Evolutionary conservation across 1,140 invertebrate genomes (phyloP), one percentile per base, ranked within the genome.

Genomic region (Procambarus virginalis): DNA sequence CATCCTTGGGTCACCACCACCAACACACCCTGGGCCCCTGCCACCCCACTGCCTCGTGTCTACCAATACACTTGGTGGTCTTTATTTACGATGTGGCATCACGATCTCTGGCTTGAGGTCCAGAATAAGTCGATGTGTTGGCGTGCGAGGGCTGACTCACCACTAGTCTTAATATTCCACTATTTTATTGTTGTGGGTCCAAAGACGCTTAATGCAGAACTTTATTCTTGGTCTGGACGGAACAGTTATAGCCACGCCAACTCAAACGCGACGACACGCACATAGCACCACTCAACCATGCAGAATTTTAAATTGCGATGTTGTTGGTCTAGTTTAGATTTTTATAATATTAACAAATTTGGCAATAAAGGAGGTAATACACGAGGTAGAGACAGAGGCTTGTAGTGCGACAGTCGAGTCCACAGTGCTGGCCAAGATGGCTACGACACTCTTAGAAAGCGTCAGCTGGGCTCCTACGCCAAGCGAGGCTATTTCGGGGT

Each of bases 381-480:
- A 45, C 51, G 51, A 81, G 20, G 60, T 22, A 81, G 51, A 60
- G 79, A 60, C 6, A 14, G n/a, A 49, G 75, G 34, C 8, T 55
- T 34, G 34, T 34, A 34, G 34, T 34, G 34, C 34, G 34, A 34
- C 46, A 55, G 8, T 46, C 49, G 0, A 14, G 68, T 46, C 3
- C 79, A 34, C 80, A 20, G 80, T 60, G 17, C n/a, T 3, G 14
- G 58, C 55, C 46, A 10, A 55, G 49, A 14, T 51, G 45, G n/a
- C 60, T 68, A 60, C 68, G 58, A 34, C 58, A 81, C 80, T 68
- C 48, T 34, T 58, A 68, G 80, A 20, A 82, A 68, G 46, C 68
- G 80, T 82, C 80, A 82, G 80, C 80, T 82, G 80, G 5, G n/a
- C 68, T 73, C 68, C 6, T 73, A 73, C 68, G 68, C 68, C 68